These are phyloP conservation scores for Hepsetus odoe DNA, from an alignment of 2,113 vertebrate genomes.

Conservation along the genomic window DNA sequence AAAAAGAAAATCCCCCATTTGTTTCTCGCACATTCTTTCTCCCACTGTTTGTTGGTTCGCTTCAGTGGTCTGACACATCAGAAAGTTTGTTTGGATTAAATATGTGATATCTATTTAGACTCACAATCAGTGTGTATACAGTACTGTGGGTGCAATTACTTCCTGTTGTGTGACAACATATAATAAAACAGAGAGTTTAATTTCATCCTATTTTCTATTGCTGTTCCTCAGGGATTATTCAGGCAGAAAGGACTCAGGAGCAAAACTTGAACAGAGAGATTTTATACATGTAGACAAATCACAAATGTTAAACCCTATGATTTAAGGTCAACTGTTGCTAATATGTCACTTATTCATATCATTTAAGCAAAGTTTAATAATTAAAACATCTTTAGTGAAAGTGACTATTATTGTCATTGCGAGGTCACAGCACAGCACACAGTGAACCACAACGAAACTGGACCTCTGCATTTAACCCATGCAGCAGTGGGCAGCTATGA, in stretches of 20 bases:
- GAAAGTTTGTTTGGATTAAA: constrained; percentile 23
- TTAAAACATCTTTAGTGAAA: no score
- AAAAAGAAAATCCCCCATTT: not conserved
- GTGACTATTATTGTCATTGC: no score
- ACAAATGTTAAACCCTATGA: not conserved
- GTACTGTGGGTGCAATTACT: constrained; percentile 22
- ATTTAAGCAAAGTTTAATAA: no score
- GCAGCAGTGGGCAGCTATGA: no score
- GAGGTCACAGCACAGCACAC: no score
- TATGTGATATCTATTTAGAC: constrained; percentile 30
- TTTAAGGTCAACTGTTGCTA: not conserved
- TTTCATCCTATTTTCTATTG: not conserved
- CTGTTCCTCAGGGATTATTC: not conserved
- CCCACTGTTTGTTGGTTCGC: not conserved
- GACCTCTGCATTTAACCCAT: no score
- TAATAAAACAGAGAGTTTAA: constrained; percentile 10
- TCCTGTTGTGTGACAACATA: constrained; percentile 36
- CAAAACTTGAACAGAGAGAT: not conserved
- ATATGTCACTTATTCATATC: not conserved
- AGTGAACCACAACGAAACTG: no score
- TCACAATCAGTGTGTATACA: constrained; percentile 39
- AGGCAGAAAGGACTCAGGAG: not conserved
- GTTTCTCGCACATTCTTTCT: not conserved
- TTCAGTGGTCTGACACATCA: constrained; percentile 11
- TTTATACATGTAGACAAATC: not conserved